Conservation (phyloP, 2,113 vertebrate genomes). For the Leptodactylus fuscus region DNA sequence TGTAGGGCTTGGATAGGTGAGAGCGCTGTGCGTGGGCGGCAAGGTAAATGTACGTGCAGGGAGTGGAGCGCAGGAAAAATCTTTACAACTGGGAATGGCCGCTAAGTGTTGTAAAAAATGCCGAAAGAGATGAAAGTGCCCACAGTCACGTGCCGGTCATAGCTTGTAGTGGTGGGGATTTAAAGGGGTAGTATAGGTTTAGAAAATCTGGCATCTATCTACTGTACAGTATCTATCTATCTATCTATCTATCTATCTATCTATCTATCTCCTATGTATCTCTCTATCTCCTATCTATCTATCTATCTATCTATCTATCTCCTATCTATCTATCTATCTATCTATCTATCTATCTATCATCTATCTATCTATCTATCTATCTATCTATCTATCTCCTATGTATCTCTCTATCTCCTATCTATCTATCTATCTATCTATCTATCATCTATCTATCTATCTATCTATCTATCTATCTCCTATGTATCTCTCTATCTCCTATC, state of each 20-base stretch:
- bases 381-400: no score
- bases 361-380: background rate
- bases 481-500: no score
- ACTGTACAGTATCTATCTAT: background rate
- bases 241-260: no score
- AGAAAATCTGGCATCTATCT: no score
- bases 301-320: background rate
- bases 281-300: no score
- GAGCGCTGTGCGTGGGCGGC: conserved; percentile 40
- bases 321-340: background rate
- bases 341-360: background rate
- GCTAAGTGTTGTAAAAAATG: conserved; percentile 3
- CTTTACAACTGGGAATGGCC: conserved; percentile 13
- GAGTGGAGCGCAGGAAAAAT: conserved; percentile 8
- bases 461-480: no score
- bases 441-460: no score
- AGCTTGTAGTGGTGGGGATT: background rate
- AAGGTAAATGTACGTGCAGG: conserved; percentile 10
- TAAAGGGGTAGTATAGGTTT: background rate
- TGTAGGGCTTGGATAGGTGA: conserved; percentile 48
- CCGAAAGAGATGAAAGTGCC: conserved; percentile 1
- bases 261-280: no score
- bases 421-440: no score
- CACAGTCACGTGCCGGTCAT: background rate
- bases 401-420: no score